Evolutionary conservation across 2,888 invertebrate genomes (phyloP), one percentile per base, ranked within the genome.

Genomic region (Gerris lacustris): DNA sequence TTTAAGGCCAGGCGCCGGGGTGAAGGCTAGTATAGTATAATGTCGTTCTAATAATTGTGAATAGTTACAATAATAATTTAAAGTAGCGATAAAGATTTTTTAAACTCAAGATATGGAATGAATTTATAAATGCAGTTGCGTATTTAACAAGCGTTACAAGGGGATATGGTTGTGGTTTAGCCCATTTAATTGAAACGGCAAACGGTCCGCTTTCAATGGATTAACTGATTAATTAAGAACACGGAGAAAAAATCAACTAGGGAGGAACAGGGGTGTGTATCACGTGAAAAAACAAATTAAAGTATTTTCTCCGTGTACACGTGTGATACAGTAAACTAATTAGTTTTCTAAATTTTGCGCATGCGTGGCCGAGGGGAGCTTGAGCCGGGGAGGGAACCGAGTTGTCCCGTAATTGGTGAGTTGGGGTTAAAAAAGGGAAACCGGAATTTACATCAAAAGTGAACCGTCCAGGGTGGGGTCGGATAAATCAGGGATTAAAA

Each of bases 401-500:
- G 31, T 31, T 31, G 31, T 31, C 31, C 31, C 31, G 31, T 31
- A 55, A 55, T 55, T 55, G 55, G 55, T 55, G 9, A 15, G 55
- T 9, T 11, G 55, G 55, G 15, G 55, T 55, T 55, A 55, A 55
- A 55, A 55, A 55, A 55, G 55, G 15, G 15, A 55, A 11, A 55
- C 55, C 15, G 55, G 55, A 55, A 55, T 55, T 55, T 55, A 11
- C 15, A 55, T 55, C 55, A 55, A 55, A 55, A 55, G 55, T 55
- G 9, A 55, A 55, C 55, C 55, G 55, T 55, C 15, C 15, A 55
- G 55, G 55, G 55, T 55, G 9, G 55, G 55, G 55, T 15, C 55
- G 55, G 55, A 55, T 55, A 55, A 55, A 55, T 55, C 55, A 55
- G 15, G 55, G 55, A 55, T 55, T 55, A 55, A 55, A 31, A 55